phyloP scores from a whole-genome alignment of 2,888 invertebrate species.

The Chrysolina haemoptera region DNA sequence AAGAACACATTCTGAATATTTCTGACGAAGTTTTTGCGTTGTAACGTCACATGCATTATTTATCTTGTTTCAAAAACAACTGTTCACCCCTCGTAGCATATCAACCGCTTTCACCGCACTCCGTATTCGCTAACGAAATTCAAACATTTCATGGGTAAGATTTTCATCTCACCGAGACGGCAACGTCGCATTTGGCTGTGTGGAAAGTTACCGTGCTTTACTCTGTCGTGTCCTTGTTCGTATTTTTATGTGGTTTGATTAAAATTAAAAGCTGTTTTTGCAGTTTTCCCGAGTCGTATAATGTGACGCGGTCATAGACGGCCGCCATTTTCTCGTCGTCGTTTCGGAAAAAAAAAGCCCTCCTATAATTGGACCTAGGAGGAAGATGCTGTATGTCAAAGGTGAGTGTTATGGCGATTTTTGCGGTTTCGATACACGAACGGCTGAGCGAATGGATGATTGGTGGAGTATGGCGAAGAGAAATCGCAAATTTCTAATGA shows the following conservation, averaged over 20 bases:
- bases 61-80: neutral
- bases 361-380: neutral
- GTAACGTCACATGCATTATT: too few species aligned
- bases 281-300: conserved; percentile 29
- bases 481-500: conserved; percentile 25
- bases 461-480: conserved; percentile 26
- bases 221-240: conserved; percentile 49
- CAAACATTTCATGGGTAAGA: conserved; percentile 19
- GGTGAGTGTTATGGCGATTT: conserved; percentile 31
- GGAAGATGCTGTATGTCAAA: conserved; percentile 43
- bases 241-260: conserved; percentile 51
- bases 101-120: neutral
- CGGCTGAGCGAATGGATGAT: conserved; percentile 11
- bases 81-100: neutral
- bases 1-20: too few species aligned
- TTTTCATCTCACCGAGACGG: conserved; percentile 33
- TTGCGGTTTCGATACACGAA: conserved; percentile 25
- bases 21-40: too few species aligned
- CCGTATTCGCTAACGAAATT: neutral
- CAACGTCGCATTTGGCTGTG: conserved; percentile 46
- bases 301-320: conserved; percentile 23
- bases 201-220: conserved; percentile 53
- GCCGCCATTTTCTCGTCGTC: conserved; percentile 28
- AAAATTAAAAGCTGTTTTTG: conserved; percentile 46
- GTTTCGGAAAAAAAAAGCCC: conserved; percentile 10